Evolutionary conservation across 2,797 vertebrate species (phyloP), one percentile per base, ranked within the genome.

Genomic region (Emydoidea blandingii): DNA sequence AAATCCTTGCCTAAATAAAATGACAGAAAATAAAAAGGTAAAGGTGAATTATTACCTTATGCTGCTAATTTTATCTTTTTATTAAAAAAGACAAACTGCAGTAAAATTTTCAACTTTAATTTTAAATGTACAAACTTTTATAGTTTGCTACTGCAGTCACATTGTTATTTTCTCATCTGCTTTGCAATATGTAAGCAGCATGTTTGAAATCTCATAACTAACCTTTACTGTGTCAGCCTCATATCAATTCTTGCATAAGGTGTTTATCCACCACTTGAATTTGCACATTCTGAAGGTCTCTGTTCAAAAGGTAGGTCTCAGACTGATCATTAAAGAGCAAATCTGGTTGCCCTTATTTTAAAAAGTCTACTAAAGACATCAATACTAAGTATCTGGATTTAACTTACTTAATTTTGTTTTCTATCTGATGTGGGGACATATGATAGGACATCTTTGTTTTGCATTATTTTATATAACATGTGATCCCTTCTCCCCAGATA

Each of bases 291-390:
- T 74, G 37, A 44, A n/a, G 11, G 19, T 68, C 16, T 74, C 10
- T 74, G 37, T 74, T 41, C 37, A 37, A 74, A 25, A 74, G 23
- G n/a, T 41, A 23, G 68, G 10, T 11, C 2, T 41, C n/a, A 74
- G 37, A 74, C 37, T 74, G 23, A 25, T 74, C 23, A 41, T 74
- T 74, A n/a, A 41, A 62, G 59, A 34, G 19, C 4, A 1, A 41
- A 37, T n/a, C 23, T 44, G 37, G 11, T 19, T 74, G 68, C 9
- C n/a, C 68, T 74, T 74, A 37, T 23, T 74, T 74, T 25, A 74
- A 74, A 72, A 74, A 0, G 53, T 23, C 1, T 3, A 49, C 1
- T 3, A 3, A 25, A 85, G 1, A 52, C 12, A 52, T 37, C 88
- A 74, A 6, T 83, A 87, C 19, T 25, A 57, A 2, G 52, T 50